Evolutionary conservation across 2,113 vertebrate genomes (phyloP).

Genomic region (rabbit (Oryctolagus cuniculus)): DNA sequence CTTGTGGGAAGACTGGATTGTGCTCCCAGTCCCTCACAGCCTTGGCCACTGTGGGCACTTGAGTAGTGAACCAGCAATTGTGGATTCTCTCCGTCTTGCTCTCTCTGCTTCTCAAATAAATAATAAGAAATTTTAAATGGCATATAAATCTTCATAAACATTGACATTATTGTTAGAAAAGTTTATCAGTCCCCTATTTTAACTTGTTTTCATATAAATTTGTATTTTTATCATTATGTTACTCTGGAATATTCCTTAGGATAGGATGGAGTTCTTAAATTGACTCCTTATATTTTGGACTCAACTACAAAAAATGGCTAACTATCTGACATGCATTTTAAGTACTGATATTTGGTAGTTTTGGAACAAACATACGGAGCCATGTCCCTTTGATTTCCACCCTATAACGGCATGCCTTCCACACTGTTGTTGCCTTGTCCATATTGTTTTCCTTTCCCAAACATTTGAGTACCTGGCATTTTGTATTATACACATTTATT

Average conservation of each 20-base stretch:
- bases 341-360: background rate
- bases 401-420: background rate
- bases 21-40: no score
- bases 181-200: background rate
- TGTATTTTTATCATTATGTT: background rate
- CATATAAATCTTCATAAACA: background rate
- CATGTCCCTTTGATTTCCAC: background rate
- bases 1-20: no score
- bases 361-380: background rate
- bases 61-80: no score
- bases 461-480: no score
- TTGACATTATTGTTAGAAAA: background rate
- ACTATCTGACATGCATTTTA: background rate
- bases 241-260: background rate
- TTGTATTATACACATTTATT: background rate
- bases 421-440: background rate
- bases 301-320: background rate
- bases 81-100: no score
- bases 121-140: no score
- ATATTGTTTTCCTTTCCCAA: background rate
- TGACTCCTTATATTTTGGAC: background rate
- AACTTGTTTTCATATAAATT: constrained; percentile 3
- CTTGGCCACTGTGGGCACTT: no score
- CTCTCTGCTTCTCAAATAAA: no score
- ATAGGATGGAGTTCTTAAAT: background rate